Percentiles rank a stretch among this genome's conserved stretches.
These are phyloP conservation scores for Ptychoptera albimana DNA, from an alignment of 2,888 invertebrate genomes.

Conservation along the genomic window DNA sequence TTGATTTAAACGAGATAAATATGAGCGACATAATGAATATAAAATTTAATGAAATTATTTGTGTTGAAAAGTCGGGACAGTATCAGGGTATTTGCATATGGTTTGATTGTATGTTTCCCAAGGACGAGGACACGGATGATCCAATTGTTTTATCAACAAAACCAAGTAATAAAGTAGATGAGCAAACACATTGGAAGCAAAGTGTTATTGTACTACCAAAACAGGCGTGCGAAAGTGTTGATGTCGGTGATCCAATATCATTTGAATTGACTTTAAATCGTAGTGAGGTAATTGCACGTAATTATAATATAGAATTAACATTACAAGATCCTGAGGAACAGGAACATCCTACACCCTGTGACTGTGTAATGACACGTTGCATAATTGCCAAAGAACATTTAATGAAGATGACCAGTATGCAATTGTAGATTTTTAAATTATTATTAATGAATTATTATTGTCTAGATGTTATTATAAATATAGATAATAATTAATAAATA, in stretches of 20 bases:
- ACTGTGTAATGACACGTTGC: conserved; percentile 63
- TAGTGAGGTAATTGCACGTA: conserved; percentile 12
- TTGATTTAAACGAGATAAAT: conserved; percentile 47
- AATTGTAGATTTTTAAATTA: too few relatives aligned
- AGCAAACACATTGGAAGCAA: conserved; percentile 86
- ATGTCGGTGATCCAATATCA: conserved; percentile 44
- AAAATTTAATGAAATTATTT: conserved; percentile 41
- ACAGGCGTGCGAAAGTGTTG: conserved; percentile 33
- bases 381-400: conserved; percentile 43
- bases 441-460: too few relatives aligned
- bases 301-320: conserved; percentile 53
- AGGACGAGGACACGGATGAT: conserved; percentile 36
- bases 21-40: conserved; percentile 42
- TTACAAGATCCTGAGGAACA: conserved; percentile 49
- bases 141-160: conserved; percentile 61
- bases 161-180: conserved; percentile 38
- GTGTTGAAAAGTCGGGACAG: conserved; percentile 31
- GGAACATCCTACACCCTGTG: conserved; percentile 63
- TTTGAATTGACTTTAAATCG: conserved; percentile 35
- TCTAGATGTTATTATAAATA: too few relatives aligned
- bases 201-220: conserved; percentile 68
- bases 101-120: conserved; percentile 63
- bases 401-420: conserved; percentile 3
- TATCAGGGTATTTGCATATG: conserved; percentile 66
- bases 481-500: too few relatives aligned